Evolutionary conservation across 2,113 vertebrate genomes (phyloP).

Genomic region (Rostratula benghalensis): DNA sequence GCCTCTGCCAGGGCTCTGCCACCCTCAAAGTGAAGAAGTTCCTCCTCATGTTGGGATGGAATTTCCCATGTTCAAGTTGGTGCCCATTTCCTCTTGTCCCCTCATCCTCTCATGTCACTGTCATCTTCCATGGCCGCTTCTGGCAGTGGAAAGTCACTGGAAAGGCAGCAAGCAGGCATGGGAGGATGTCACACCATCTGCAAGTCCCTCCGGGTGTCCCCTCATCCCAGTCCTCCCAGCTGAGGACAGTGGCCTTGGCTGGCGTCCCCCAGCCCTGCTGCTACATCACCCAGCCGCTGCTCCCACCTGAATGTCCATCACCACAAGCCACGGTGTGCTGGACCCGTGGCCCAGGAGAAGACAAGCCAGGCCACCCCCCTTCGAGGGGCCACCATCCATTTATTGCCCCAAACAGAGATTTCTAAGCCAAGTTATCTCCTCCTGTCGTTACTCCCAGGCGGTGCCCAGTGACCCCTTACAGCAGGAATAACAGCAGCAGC

Average conservation of each 20-base stretch:
- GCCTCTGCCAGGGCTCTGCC: too few species aligned
- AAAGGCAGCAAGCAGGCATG: not conserved
- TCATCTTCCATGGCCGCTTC: not conserved
- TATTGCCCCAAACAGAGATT: rapidly evolving
- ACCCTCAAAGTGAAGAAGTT: too few species aligned
- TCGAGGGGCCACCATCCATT: not conserved
- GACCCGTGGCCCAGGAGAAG: rapidly evolving
- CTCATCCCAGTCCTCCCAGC: rapidly evolving
- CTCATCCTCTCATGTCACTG: not conserved
- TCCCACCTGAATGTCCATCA: not conserved
- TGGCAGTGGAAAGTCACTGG: not conserved
- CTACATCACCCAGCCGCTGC: not conserved
- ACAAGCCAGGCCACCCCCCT: not conserved
- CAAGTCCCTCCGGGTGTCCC: not conserved
- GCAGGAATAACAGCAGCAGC: not conserved
- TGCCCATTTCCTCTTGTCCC: too few species aligned
- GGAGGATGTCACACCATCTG: not conserved
- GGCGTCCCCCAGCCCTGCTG: not conserved
- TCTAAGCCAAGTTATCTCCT: not conserved
- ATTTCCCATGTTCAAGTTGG: too few species aligned
- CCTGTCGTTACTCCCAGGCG: not conserved
- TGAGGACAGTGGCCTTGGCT: not conserved
- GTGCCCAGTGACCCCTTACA: slow-evolving; percentile 8
- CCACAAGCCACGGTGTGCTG: not conserved
- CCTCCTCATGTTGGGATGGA: too few species aligned